A percentile compares a stretch with the other conserved stretches of the same genome.
Evolutionary conservation across 2,888 invertebrate genomes (phyloP).

Genomic region (Noctua comes): DNA sequence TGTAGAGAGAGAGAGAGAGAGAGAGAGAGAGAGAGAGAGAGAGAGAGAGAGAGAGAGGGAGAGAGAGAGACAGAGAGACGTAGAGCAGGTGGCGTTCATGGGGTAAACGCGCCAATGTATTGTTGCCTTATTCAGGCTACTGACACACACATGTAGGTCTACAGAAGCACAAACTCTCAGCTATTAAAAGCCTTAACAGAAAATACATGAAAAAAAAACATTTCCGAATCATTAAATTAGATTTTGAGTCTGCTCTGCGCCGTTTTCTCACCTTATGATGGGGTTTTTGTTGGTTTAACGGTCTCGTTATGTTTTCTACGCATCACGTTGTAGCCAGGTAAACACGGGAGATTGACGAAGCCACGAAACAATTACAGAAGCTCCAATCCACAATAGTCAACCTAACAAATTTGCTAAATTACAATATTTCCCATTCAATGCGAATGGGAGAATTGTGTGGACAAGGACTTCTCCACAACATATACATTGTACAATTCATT

Average conservation of each 20-base stretch:
- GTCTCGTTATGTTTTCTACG: not conserved
- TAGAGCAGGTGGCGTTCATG: not conserved
- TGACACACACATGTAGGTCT: too few relatives aligned
- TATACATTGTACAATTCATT: not conserved
- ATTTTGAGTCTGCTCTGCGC: not conserved
- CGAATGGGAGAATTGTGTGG: too few relatives aligned
- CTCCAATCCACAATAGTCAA: not conserved
- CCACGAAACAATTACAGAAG: not conserved
- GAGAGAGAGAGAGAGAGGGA: too few relatives aligned
- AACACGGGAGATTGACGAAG: not conserved
- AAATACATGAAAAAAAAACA: not conserved
- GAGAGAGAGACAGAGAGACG: too few relatives aligned
- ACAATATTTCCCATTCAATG: not conserved
- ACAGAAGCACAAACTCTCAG: too few relatives aligned
- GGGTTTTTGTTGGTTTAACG: not conserved
- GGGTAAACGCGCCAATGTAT: not conserved
- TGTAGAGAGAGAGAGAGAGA: too few relatives aligned
- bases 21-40: too few relatives aligned
- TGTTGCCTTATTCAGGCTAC: not conserved
- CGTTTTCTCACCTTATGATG: not conserved
- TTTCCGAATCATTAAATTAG: not conserved
- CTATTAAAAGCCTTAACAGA: too few relatives aligned
- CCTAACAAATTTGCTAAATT: not conserved
- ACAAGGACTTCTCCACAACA: not conserved
- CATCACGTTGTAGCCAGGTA: not conserved